Percentiles rank a stretch among this genome's conserved stretches.
phyloP scores from a whole-genome alignment of 2,888 invertebrate species.

The Plagodis pulveraria region DNA sequence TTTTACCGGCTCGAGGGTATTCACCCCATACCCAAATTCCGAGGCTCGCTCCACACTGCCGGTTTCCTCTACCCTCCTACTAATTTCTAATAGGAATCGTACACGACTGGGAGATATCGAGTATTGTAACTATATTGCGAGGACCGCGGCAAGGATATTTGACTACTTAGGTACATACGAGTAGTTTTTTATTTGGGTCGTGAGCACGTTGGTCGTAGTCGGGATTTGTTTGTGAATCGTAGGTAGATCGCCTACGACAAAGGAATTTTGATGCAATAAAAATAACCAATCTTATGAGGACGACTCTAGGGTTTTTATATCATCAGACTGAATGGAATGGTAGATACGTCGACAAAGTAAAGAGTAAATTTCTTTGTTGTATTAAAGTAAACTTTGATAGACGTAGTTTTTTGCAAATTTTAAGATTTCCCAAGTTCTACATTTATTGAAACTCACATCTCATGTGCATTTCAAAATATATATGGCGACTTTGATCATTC shows the following conservation, averaged over 20 bases:
- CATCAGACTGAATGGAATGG: conserved; percentile 20
- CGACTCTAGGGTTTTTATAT: conserved; percentile 35
- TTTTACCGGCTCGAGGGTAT: conserved; percentile 84
- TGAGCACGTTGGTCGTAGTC: conserved; percentile 63
- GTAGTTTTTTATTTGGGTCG: conserved; percentile 73
- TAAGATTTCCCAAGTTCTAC: too few relatives aligned
- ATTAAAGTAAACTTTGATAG: too few relatives aligned
- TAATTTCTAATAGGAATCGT: conserved; percentile 67
- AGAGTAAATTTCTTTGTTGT: neutral
- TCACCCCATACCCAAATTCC: conserved; percentile 84
- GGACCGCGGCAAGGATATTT: conserved; percentile 79
- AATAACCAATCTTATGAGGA: conserved; percentile 53
- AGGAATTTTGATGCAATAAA: conserved; percentile 66
- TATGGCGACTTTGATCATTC: too few relatives aligned
- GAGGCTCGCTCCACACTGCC: conserved; percentile 71
- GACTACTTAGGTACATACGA: conserved; percentile 52
- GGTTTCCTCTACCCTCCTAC: conserved; percentile 52
- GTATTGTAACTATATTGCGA: conserved; percentile 61
- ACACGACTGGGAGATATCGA: conserved; percentile 55
- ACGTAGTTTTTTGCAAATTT: too few relatives aligned
- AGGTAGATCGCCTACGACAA: conserved; percentile 45
- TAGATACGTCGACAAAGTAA: conserved; percentile 13
- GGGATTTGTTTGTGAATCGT: conserved; percentile 73
- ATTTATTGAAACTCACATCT: too few relatives aligned
- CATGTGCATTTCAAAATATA: too few relatives aligned